A percentile compares a stretch with the other conserved stretches of the same genome.
These are phyloP conservation scores for Hylomyscus alleni DNA, from an alignment of 2,797 vertebrate genomes.

Conservation along the genomic window DNA sequence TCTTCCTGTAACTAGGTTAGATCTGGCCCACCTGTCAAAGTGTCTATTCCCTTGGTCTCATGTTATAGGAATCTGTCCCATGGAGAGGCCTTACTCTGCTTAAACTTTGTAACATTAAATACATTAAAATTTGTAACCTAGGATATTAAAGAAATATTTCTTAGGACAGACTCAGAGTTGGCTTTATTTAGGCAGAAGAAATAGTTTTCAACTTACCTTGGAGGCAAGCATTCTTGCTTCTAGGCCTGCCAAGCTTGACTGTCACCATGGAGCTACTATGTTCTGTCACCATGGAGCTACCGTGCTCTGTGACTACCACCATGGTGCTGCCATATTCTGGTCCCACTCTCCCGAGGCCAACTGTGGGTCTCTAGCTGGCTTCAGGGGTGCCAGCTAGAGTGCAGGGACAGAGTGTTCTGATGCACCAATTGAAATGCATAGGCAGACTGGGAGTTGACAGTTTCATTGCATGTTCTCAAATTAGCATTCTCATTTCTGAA, in stretches of 20 bases:
- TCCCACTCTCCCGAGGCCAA: background rate
- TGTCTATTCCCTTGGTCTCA: background rate
- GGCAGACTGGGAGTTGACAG: background rate
- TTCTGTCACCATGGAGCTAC: background rate
- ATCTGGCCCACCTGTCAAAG: background rate
- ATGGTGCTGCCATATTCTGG: background rate
- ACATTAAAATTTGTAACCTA: background rate
- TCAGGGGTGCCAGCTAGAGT: background rate
- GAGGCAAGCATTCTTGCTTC: background rate
- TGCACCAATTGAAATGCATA: background rate
- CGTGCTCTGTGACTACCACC: background rate
- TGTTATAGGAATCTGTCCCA: too few relatives aligned
- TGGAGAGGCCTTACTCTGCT: background rate
- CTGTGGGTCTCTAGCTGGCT: background rate
- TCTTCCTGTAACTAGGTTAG: background rate
- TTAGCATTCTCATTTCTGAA: constrained; percentile 19
- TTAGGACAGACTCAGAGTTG: background rate
- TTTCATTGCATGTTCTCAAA: constrained; percentile 43
- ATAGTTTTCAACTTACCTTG: background rate
- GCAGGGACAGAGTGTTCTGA: background rate
- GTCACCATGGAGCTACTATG: background rate
- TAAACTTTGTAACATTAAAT: background rate
- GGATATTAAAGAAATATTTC: background rate
- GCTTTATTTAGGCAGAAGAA: background rate
- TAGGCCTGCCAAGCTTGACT: background rate